These are phyloP conservation scores for Dendropsophus ebraccatus DNA, from an alignment of 2,113 vertebrate genomes.

Conservation along the genomic window DNA sequence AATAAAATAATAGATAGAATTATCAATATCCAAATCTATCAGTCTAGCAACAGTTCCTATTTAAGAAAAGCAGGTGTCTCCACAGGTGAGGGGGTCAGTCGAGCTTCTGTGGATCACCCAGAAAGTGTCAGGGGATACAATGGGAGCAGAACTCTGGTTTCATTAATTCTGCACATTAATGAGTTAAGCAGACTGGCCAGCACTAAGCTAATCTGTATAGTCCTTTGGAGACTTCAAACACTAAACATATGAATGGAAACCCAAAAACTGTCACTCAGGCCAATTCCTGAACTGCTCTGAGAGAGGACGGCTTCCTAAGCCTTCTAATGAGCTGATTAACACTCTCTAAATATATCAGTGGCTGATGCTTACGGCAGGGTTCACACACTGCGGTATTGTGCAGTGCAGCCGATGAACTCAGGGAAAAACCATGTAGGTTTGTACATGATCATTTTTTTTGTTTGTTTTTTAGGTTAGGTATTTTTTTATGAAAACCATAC, in stretches of 20 bases:
- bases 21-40: conserved; percentile 77
- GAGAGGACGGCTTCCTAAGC: neutral
- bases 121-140: conserved; percentile 67
- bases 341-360: neutral
- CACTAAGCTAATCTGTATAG: conserved; percentile 49
- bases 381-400: too few relatives aligned
- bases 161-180: conserved; percentile 89
- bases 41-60: conserved; percentile 79
- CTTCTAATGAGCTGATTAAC: conserved; percentile 7
- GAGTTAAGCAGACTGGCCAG: conserved; percentile 68
- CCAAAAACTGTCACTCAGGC: neutral
- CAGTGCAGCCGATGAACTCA: too few relatives aligned
- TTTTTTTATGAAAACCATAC: too few relatives aligned
- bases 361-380: neutral
- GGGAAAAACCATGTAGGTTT: too few relatives aligned
- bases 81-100: conserved; percentile 72
- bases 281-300: neutral
- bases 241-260: conserved; percentile 2
- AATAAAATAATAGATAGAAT: neutral
- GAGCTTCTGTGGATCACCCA: conserved; percentile 67
- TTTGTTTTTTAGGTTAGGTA: too few relatives aligned
- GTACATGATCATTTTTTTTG: too few relatives aligned
- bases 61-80: conserved; percentile 91
- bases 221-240: conserved; percentile 26
- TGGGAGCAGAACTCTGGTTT: conserved; percentile 67